Evolutionary conservation across 1,140 invertebrate species (phyloP), one percentile per base, ranked within the genome.

Genomic region (Leptinotarsa lineolata): DNA sequence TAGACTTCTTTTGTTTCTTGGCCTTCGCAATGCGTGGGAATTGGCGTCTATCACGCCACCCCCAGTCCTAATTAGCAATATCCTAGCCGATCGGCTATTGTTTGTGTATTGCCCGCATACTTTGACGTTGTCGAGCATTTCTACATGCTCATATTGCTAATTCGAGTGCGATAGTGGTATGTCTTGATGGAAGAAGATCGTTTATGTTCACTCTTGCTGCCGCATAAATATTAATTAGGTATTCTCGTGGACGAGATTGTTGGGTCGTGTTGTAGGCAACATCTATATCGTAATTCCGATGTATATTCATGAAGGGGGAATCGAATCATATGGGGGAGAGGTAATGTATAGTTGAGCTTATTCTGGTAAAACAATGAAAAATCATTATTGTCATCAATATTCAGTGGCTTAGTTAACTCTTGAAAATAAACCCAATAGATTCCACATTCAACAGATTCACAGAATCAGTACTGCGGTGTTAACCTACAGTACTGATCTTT

Each of bases 1-100:
- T 77, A 81, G 72, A 63, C 74, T 76, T 76, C 77, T 80, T 78
- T 81, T 80, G 78, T 81, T 82, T 79, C 66, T 22, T 72, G 75
- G 73, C 77, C 77, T 78, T 78, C 77, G 65, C 18, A 44, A 21
- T 45, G 73, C 74, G 78, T 80, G 79, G 78, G 78, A 80, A 80
- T 69, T 30, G 16, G 61, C 20, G 54, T 30, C 44, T 22, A 78
- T 75, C 73, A 72, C 72, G 74, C 76, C 76, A 70, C 75, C 72
- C 73, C 72, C 66, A 65, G 74, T 74, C 73, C 24, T 79, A 79
- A 79, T 79, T 79, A 79, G 74, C 45, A 59, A 78, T 79, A 76
- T 79, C 75, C 70, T 76, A 71, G 68, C 48, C 67, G 68, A 68
- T 70, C 67, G 64, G 72, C 75, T 74, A 78, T 78, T 78, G 77